Conservation (phyloP, 2,113 vertebrate species). For the Trematomus loennbergii region DNA sequence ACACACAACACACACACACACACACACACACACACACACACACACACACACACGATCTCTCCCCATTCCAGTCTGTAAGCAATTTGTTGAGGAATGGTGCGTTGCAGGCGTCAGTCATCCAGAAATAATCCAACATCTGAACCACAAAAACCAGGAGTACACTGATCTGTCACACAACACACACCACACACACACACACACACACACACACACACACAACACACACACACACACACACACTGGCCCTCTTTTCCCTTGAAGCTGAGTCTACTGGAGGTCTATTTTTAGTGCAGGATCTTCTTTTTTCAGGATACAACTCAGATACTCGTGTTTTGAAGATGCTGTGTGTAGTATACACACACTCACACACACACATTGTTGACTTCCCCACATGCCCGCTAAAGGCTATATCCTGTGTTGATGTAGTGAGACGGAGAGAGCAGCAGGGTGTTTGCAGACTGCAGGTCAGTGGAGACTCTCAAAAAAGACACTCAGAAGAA, state of each 20-base stretch:
- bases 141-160: constrained; percentile 34
- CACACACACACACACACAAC: too few relatives aligned
- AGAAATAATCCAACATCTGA: constrained; percentile 64
- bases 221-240: constrained; percentile 4
- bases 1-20: too few relatives aligned
- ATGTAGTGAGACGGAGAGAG: too few relatives aligned
- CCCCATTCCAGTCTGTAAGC: constrained; percentile 63
- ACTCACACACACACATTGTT: background rate
- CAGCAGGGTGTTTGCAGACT: too few relatives aligned
- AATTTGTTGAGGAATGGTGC: constrained; percentile 64
- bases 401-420: background rate
- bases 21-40: background rate
- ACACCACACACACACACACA: constrained; percentile 1
- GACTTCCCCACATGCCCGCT: too few relatives aligned
- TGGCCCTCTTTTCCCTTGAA: constrained; percentile 5
- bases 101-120: constrained; percentile 54
- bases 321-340: background rate
- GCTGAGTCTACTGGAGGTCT: background rate
- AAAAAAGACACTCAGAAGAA: too few relatives aligned
- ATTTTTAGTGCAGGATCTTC: constrained; percentile 10
- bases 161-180: constrained; percentile 16
- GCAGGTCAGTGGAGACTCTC: too few relatives aligned
- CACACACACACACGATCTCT: constrained; percentile 22
- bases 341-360: background rate
- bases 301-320: background rate